Evolutionary conservation across 2,888 invertebrate genomes (phyloP).

Genomic region (Sympetrum striolatum): DNA sequence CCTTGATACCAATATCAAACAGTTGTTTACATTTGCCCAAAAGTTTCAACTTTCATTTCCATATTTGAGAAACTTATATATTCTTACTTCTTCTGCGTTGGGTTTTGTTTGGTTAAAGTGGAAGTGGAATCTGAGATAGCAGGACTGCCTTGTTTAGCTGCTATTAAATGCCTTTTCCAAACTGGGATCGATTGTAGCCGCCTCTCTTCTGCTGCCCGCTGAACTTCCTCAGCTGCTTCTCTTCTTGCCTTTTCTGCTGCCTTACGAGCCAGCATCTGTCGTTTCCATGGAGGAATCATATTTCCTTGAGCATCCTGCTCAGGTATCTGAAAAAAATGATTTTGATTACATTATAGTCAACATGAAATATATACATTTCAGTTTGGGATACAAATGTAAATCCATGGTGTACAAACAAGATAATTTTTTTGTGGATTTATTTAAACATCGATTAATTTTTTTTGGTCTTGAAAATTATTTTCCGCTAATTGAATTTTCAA

Average conservation of each 20-base stretch:
- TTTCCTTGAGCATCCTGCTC: slow-evolving; percentile 88
- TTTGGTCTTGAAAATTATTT: neutral
- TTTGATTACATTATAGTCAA: neutral
- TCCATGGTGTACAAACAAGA: no score
- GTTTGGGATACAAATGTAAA: no score
- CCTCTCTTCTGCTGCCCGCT: slow-evolving; percentile 83
- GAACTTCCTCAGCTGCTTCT: slow-evolving; percentile 86
- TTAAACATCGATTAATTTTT: neutral
- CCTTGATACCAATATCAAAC: no score
- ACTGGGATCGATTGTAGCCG: slow-evolving; percentile 87
- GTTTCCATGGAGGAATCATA: slow-evolving; percentile 91
- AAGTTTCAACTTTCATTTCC: neutral
- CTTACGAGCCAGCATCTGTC: slow-evolving; percentile 93
- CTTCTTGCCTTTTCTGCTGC: slow-evolving; percentile 92
- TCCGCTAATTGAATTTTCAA: neutral
- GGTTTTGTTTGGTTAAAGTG: neutral
- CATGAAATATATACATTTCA: neutral
- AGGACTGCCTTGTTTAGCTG: slow-evolving; percentile 53
- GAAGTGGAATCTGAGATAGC: neutral
- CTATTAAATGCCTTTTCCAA: slow-evolving; percentile 91
- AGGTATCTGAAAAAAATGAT: slow-evolving; percentile 72
- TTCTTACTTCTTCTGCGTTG: slow-evolving; percentile 12
- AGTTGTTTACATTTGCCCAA: no score
- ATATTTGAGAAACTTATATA: neutral
- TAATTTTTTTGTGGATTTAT: no score